Evolutionary conservation across 2,797 vertebrate species (phyloP), one percentile per base, ranked within the genome.

Genomic region (Odontamblyopus lacepedii): DNA sequence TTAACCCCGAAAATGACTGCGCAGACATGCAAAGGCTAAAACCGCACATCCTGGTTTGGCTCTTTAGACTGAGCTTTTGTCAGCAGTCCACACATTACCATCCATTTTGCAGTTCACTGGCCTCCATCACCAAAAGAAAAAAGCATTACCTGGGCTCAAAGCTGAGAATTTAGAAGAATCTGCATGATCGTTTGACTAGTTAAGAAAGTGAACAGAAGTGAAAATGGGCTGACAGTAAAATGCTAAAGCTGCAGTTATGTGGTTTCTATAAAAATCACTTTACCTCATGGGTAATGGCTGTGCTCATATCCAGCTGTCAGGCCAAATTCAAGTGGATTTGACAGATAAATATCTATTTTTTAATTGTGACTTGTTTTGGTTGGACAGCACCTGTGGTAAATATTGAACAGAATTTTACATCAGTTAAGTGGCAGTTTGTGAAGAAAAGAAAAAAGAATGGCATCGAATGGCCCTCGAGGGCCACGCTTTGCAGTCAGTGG

Each of bases 1-100:
- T 91, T 87, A 91, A 87, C 81, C 88, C 78, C n/a, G 73, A 78
- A 74, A 84, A 83, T 23, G 76, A 78, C 71, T 56, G 83, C 53
- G 48, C 73, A 78, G 61, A 78, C 77, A 77, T 57, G 73, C 63
- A 6, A 73, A 79, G 32, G 38, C 75, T 80, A 73, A 88, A 78
- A 66, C 60, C 67, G 68, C 7, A 63, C 66, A 73, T 26, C 68
- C 60, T 61, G 55, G 77, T 83, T 74, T 67, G 64, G 62, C 69
- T 71, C 78, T 76, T 50, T 65, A 48, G 69, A 29, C 50, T 6
- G 19, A 2, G 15, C 70, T 73, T 84, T 53, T 53, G 16, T 70
- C 53, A 35, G 29, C 0, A 15, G 78, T 76, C 67, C 77, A 73
- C 68, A 72, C 53, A 67, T 61, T 62, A 67, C 60, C 62, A 63